Evolutionary conservation across 1,140 invertebrate genomes (phyloP).

Genomic region (Drosophila gunungcola): DNA sequence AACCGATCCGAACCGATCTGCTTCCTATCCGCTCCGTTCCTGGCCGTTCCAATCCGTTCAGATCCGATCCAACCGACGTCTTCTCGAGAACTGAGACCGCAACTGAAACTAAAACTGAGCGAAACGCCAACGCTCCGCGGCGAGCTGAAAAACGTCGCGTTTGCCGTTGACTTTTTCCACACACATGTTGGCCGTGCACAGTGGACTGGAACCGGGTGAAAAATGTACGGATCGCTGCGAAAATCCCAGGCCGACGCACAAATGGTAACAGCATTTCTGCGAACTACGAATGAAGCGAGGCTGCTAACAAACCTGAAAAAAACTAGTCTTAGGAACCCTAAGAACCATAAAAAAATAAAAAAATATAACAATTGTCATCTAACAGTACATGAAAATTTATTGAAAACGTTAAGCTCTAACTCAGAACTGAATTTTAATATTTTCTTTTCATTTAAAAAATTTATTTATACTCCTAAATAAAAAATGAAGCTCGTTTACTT

Average conservation of each 20-base stretch:
- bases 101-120: constrained; percentile 47
- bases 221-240: constrained; percentile 28
- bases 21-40: constrained; percentile 26
- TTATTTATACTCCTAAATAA: no score
- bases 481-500: no score
- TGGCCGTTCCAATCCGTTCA: constrained; percentile 17
- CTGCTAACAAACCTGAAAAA: constrained; percentile 3
- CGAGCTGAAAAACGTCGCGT: constrained; percentile 52
- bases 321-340: not conserved
- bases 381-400: no score
- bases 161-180: constrained; percentile 62
- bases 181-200: constrained; percentile 60
- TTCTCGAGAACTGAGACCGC: constrained; percentile 73
- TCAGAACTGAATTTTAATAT: no score
- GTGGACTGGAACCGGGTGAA: constrained; percentile 59
- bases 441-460: no score
- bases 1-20: constrained; percentile 6
- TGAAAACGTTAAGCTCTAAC: no score
- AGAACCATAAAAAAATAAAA: not conserved
- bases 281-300: constrained; percentile 12
- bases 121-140: constrained; percentile 65
- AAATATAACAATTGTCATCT: no score
- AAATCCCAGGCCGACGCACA: constrained; percentile 28
- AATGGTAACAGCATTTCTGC: constrained; percentile 16
- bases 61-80: constrained; percentile 71